Base-by-base conservation (phyloP, 2,113 vertebrate genomes). In the Gracilinanus agilis region DNA sequence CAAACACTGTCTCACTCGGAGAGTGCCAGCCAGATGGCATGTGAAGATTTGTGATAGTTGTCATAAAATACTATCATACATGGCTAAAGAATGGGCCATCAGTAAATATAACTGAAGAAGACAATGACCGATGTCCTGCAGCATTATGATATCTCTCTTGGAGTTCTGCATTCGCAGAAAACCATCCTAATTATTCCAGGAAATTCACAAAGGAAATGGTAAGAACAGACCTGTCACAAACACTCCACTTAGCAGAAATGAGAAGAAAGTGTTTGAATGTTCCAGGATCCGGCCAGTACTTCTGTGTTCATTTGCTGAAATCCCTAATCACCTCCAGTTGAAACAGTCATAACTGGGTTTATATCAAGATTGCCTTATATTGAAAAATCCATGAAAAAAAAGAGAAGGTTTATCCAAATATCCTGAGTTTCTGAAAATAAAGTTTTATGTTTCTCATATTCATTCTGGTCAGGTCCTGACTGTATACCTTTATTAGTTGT, bases 301-400 rank as follows among this genome's bases (percentile, higher is more conserved):
- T 93, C 90, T 95, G 54, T 94, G 29, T 19, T 90, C 56, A 96
- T 97, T 55, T 67, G 56, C 88, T 94, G 53, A 95, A 97, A 92
- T 94, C 27, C 1, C 29, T 92, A 91, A 94, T 91, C 25, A 90
- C 21, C 23, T 88, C 27, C n/a, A 93, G 67, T 16, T 54, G 3
- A 91, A 40, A 0, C 25, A 55, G 10, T 93, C 3, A 88, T 91
- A 96, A 56, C 0, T 88, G 54, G 93, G 1, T 3, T 83, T 90
- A 0, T 67, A 56, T 55, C 1, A 53, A 24, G 54, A 40, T 40
- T 93, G 91, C 3, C 7, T 34, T 0, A 93, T 90, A 92, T 7
- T 93, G 12, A 92, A 89, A 89, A 58, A 6, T 9, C 0, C 24
- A 88, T 92, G 24, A 95, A 94, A 94, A 67, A 94, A 94, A n/a